Evolutionary conservation across 2,888 invertebrate species (phyloP), one percentile per base, ranked within the genome.

Genomic region (Pristionchus entomophagus): DNA sequence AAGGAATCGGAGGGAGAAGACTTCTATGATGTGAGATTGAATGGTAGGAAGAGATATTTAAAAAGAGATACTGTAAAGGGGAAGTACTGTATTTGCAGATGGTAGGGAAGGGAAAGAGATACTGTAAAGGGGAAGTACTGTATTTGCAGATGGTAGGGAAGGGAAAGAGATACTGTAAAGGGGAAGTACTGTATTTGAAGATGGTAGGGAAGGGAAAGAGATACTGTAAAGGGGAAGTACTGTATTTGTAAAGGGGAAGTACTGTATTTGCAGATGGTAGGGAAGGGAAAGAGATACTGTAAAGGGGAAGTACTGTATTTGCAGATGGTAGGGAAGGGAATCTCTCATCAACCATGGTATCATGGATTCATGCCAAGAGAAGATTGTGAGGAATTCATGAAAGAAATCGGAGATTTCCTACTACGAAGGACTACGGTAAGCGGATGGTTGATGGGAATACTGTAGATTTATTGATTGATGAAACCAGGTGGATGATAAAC

Each of bases 361-460:
- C 78, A 80, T 22, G 78, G 78, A 51, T 80, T 80, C 32, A 80
- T 80, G 78, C 78, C 78, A 0, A 80, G 78, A 80, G 78, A 80
- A 80, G 78, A 80, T 41, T 80, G 78, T 80, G 78, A 80, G 51
- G 78, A 49, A 12, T 49, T 51, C 41, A 80, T 80, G 78, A 80
- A 80, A 51, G 51, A 80, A 14, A 32, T 80, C 51, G 78, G 78
- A 26, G 78, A 80, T 51, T 80, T 80, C 51, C 22, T 80, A 51
- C 53, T 80, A 8, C 35, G 78, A 51, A 80, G 78, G 41, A 51
- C 78, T 51, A 51, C 78, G 49, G 78, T 80, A 80, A 1, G n/a
- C 14, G 10, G 41, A 73, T 41, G n/a, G 73, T 73, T 41, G 45
- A 69, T 69, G 6, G 73, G 38, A 45, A 2, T 41, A 73, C 45